Evolutionary conservation across 2,113 vertebrate species (phyloP).

Genomic region (Anoura caudifer): DNA sequence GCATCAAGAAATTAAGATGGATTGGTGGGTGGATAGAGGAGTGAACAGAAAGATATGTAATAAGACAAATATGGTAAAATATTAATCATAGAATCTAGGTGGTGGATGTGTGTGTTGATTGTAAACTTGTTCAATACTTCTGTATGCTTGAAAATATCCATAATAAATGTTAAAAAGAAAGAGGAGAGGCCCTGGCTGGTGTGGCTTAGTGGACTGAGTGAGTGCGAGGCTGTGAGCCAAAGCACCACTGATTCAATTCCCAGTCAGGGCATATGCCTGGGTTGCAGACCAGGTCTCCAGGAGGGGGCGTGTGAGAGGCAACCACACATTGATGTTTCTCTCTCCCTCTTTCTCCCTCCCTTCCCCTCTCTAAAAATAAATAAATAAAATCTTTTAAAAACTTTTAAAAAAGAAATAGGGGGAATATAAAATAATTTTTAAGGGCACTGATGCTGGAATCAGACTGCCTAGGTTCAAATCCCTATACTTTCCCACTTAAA

Average conservation of each 20-base stretch:
- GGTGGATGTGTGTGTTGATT: not conserved
- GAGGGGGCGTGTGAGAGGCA: too few relatives aligned
- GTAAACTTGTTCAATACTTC: slow-evolving; percentile 14
- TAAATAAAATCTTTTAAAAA: too few relatives aligned
- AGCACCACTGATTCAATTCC: too few relatives aligned
- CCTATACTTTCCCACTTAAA: not conserved
- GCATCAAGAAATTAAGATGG: slow-evolving; percentile 17
- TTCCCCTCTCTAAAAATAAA: too few relatives aligned
- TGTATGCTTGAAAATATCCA: slow-evolving; percentile 23
- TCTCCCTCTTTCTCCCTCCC: too few relatives aligned
- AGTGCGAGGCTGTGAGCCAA: too few relatives aligned
- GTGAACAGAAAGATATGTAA: not conserved
- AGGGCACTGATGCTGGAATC: not conserved
- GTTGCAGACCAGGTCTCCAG: too few relatives aligned
- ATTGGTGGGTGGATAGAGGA: not conserved
- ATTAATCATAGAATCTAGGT: not conserved
- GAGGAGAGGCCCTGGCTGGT: not conserved
- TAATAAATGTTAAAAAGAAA: not conserved
- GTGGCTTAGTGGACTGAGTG: too few relatives aligned
- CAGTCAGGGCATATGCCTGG: too few relatives aligned
- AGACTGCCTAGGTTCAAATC: not conserved
- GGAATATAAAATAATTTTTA: not conserved
- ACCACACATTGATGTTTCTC: too few relatives aligned
- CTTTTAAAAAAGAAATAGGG: not conserved
- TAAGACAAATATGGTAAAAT: slow-evolving; percentile 6